Conservation (phyloP, 2,113 vertebrate genomes). For the Oxyruncus cristatus region DNA sequence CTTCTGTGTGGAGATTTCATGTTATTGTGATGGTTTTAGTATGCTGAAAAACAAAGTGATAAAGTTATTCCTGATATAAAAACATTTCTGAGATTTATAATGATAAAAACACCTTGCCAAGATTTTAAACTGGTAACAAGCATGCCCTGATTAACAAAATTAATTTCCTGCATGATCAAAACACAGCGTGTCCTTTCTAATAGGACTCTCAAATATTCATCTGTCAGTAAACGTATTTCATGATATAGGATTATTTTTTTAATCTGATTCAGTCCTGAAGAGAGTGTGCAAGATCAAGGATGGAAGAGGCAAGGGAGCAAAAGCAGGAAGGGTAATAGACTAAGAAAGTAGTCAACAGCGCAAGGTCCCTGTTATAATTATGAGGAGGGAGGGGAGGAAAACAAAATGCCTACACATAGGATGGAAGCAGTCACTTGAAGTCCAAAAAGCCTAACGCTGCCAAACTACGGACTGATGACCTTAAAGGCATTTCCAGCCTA, state of each 20-base stretch:
- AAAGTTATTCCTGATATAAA: neutral
- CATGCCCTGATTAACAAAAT: conserved; percentile 13
- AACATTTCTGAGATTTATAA: neutral
- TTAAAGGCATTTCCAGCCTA: neutral
- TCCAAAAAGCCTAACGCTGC: neutral
- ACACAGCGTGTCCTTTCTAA: neutral
- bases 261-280: neutral
- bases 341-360: neutral
- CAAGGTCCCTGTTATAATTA: neutral
- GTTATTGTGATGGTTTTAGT: neutral
- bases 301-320: neutral
- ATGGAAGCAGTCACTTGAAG: neutral
- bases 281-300: neutral
- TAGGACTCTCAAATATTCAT: neutral
- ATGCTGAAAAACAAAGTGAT: neutral
- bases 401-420: neutral
- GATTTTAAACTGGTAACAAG: conserved; percentile 20
- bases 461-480: neutral
- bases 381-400: fast-evolving
- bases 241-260: neutral
- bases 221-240: neutral
- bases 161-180: conserved; percentile 44
- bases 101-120: conserved; percentile 2
- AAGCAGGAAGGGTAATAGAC: neutral
- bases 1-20: neutral